phyloP scores from a whole-genome alignment of 1,140 invertebrate genomes.

The Pogonus chalceus region DNA sequence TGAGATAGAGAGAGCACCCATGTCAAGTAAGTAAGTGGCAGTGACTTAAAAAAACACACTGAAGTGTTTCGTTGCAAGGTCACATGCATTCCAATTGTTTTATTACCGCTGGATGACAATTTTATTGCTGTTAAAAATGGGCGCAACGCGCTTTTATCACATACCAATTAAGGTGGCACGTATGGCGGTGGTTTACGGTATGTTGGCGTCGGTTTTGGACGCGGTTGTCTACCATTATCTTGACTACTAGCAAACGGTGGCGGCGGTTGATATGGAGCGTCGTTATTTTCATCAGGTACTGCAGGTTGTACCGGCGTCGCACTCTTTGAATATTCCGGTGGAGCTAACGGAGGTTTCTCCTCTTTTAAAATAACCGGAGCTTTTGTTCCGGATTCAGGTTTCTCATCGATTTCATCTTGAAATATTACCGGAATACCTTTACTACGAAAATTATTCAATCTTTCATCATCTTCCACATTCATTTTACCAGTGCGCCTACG shows the following conservation, averaged over 20 bases:
- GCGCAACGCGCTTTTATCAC: conserved; percentile 9
- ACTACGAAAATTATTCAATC: conserved; percentile 64
- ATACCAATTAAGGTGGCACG: conserved; percentile 69
- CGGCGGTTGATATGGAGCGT: conserved; percentile 51
- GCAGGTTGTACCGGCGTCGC: conserved; percentile 33
- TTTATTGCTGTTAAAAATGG: neutral
- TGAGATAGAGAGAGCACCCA: neutral
- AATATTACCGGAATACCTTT: conserved; percentile 93
- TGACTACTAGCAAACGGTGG: conserved; percentile 45
- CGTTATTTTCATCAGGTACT: conserved; percentile 35
- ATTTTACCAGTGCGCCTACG: conserved; percentile 73
- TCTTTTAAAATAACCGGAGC: conserved; percentile 86
- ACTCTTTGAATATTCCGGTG: conserved; percentile 60
- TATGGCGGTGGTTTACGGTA: conserved; percentile 87
- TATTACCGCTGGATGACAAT: neutral
- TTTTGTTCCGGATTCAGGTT: conserved; percentile 77
- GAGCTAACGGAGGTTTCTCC: conserved; percentile 79
- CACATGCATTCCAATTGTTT: neutral
- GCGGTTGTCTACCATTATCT: conserved; percentile 51
- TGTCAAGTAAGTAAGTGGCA: neutral
- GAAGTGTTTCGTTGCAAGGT: neutral
- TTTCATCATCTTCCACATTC: conserved; percentile 68
- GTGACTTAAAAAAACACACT: too few species aligned
- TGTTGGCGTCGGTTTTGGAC: conserved; percentile 71
- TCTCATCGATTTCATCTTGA: conserved; percentile 86